Percentiles rank a stretch among this genome's conserved stretches.
These are phyloP conservation scores for Sebastes vulpes DNA, from an alignment of 2,797 vertebrate species.

Conservation along the genomic window DNA sequence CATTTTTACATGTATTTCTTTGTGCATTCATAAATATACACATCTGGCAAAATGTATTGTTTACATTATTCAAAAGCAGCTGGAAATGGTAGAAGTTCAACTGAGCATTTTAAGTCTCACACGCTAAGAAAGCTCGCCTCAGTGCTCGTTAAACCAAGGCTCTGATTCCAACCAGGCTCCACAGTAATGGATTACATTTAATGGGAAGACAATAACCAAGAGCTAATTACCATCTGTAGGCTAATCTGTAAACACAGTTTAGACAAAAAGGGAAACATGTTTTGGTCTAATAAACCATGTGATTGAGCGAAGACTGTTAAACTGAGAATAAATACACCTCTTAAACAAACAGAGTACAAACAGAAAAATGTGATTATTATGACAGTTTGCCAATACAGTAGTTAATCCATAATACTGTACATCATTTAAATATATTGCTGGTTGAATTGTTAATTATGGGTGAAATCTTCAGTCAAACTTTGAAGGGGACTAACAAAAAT, in stretches of 20 bases:
- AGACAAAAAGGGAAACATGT: neutral
- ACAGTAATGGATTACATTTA: slow-evolving; percentile 18
- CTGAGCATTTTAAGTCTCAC: neutral
- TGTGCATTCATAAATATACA: neutral
- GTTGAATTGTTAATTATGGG: too few species aligned
- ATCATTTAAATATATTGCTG: too few species aligned
- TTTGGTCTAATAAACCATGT: neutral
- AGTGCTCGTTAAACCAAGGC: too few species aligned
- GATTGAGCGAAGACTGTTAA: neutral
- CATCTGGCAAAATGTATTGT: slow-evolving; percentile 12
- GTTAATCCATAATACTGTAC: too few species aligned
- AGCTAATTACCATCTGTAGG: neutral
- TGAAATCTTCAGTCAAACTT: neutral
- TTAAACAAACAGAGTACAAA: neutral
- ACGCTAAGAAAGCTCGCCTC: neutral
- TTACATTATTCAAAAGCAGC: slow-evolving; percentile 43
- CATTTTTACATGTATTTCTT: neutral
- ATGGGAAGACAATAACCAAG: neutral
- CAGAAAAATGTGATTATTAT: neutral
- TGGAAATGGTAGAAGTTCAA: neutral
- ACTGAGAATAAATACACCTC: neutral
- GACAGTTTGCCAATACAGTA: too few species aligned
- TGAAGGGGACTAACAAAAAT: neutral
- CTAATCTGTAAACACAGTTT: neutral
- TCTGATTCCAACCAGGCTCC: neutral